These are phyloP conservation scores for Gambusia holbrooki DNA, from an alignment of 2,113 vertebrate genomes.

Conservation along the genomic window DNA sequence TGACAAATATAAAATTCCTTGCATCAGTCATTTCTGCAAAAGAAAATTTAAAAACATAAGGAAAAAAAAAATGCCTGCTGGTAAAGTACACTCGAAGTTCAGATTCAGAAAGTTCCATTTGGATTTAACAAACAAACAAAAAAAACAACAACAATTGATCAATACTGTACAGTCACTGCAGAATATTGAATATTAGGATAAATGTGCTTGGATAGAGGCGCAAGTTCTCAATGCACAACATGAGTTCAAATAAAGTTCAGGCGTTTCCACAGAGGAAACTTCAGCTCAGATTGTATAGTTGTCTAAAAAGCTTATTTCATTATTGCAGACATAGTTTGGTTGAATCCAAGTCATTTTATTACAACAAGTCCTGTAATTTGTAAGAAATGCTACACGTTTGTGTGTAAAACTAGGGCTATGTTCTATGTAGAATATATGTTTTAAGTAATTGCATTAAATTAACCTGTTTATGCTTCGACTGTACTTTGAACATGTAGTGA, in stretches of 20 bases:
- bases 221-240: slow-evolving; percentile 39
- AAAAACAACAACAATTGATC: slow-evolving; percentile 15
- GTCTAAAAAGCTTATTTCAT: slow-evolving; percentile 3
- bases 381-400: slow-evolving; percentile 20
- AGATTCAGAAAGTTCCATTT: slow-evolving; percentile 44
- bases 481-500: slow-evolving; percentile 9
- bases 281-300: not conserved
- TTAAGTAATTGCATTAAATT: slow-evolving; percentile 13
- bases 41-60: slow-evolving; percentile 27
- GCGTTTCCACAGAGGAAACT: not conserved
- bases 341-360: slow-evolving; percentile 12
- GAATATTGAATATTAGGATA: slow-evolving; percentile 21
- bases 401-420: not conserved
- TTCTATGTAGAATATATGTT: slow-evolving; percentile 7
- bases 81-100: slow-evolving; percentile 43
- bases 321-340: slow-evolving; percentile 37
- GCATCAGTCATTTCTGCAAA: slow-evolving; percentile 45
- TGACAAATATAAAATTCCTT: slow-evolving; percentile 63
- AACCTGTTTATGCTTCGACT: not conserved
- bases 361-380: not conserved
- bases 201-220: slow-evolving; percentile 15
- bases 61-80: not conserved
- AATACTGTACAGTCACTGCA: slow-evolving; percentile 30
- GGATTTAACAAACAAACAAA: slow-evolving; percentile 16
- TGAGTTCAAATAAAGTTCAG: slow-evolving; percentile 1